Evolutionary conservation across 2,888 invertebrate species (phyloP), one percentile per base, ranked within the genome.

Genomic region (Ornithoptera priamus): DNA sequence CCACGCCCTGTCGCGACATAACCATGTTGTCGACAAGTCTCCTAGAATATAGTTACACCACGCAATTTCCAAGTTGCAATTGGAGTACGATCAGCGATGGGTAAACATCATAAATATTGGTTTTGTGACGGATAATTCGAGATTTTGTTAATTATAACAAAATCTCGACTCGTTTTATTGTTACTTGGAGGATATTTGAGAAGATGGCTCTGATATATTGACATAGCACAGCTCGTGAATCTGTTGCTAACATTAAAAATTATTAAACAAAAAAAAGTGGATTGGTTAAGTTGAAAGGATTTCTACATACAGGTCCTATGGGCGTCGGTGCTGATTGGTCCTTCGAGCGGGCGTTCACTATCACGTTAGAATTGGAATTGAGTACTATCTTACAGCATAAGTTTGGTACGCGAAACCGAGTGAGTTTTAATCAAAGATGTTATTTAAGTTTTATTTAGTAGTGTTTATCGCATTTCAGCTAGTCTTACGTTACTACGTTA

Each of bases 401-500:
- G 87, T 87, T 88, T 86, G 86, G 82, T 81, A 81, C 79, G 80
- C 85, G 82, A 85, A 15, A 86, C 86, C 84, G 90, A 90, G 91
- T 91, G 91, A 91, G 89, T 90, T 90, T 87, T 87, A 88, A 91
- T 90, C 92, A 92, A 92, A 92, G 92, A 92, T 92, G 87, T 92
- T 90, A 87, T 77, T 88, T 90, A 90, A 91, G 89, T 89, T 90
- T 92, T 84, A 84, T 84, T 82, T 85, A 81, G 82, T 91, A 90
- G 90, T 91, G 85, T 89, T 88, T 89, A 90, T 90, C 86, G 90
- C 92, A 90, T 92, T 92, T 92, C 90, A 86, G 84, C 92, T 92
- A 92, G 92, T 92, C 92, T 92, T 92, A 92, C 89, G 88, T 92
- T 90, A 85, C 84, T 82, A 85, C 81, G 82, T 88, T 89, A 88